Percentiles rank a stretch among this genome's conserved stretches.
Evolutionary conservation across 2,797 vertebrate species (phyloP).

Genomic region (Salmo trutta): DNA sequence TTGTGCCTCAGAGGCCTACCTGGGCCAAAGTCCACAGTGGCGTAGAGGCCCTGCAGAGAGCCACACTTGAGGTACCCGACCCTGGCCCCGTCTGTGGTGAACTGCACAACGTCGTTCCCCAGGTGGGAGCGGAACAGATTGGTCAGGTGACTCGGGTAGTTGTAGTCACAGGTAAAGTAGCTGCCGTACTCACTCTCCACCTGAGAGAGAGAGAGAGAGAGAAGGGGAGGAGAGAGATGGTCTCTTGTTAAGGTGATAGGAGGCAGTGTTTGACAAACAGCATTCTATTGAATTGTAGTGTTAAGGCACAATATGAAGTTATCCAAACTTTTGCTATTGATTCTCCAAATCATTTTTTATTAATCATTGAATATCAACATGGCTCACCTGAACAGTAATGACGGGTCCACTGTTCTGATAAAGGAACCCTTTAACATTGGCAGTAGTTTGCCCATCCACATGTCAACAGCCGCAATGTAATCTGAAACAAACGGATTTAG

Average conservation of each 20-base stretch:
- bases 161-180: conserved; percentile 88
- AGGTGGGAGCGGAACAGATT: conserved; percentile 82
- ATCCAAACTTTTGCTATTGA: neutral
- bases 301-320: no score
- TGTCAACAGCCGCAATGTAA: conserved; percentile 86
- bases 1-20: conserved; percentile 30
- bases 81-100: conserved; percentile 88
- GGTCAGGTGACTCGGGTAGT: conserved; percentile 87
- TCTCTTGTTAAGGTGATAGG: neutral
- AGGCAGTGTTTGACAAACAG: neutral
- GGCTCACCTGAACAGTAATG: conserved; percentile 90
- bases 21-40: conserved; percentile 90
- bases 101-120: conserved; percentile 86
- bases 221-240: neutral
- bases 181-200: conserved; percentile 98
- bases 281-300: neutral
- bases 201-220: conserved; percentile 61
- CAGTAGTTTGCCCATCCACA: conserved; percentile 90
- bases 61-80: conserved; percentile 79
- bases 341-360: neutral
- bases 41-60: conserved; percentile 86
- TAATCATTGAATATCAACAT: neutral
- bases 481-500: conserved; percentile 68
- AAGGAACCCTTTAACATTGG: conserved; percentile 86
- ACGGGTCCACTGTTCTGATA: conserved; percentile 92